Evolutionary conservation across 2,888 invertebrate species (phyloP).

Genomic region (Leuctra nigra): DNA sequence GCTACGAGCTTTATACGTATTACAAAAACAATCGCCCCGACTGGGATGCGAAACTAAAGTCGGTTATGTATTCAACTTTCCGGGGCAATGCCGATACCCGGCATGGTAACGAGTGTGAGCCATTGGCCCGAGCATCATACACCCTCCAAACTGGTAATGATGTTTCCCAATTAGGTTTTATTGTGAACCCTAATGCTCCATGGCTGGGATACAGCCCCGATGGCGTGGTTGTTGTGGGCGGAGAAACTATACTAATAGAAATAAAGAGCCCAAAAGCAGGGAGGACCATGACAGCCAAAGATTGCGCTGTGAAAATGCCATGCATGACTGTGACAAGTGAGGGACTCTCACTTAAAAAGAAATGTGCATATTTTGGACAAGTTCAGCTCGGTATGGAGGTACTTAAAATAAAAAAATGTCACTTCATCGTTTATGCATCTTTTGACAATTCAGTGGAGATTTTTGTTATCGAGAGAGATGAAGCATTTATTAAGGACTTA

Average conservation of each 20-base stretch:
- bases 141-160: no score
- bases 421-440: no score
- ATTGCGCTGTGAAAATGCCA: not conserved
- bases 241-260: not conserved
- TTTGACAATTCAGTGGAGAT: no score
- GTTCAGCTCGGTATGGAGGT: no score
- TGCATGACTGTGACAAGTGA: no score
- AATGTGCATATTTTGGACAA: no score
- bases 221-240: not conserved
- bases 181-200: slow-evolving; percentile 3
- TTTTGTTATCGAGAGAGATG: no score
- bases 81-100: not conserved
- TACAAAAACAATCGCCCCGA: not conserved
- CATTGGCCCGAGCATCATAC: not conserved
- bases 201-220: slow-evolving; percentile 7
- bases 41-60: not conserved
- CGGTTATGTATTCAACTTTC: not conserved
- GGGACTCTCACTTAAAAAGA: no score
- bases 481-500: no score
- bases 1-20: not conserved
- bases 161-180: not conserved
- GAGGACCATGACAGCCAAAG: not conserved
- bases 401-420: no score
- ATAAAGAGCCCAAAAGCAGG: not conserved
- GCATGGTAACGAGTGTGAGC: not conserved